Percentiles rank a stretch among this genome's conserved stretches.
Evolutionary conservation across 2,113 vertebrate species (phyloP).

Genomic region (Saimiri boliviensis): DNA sequence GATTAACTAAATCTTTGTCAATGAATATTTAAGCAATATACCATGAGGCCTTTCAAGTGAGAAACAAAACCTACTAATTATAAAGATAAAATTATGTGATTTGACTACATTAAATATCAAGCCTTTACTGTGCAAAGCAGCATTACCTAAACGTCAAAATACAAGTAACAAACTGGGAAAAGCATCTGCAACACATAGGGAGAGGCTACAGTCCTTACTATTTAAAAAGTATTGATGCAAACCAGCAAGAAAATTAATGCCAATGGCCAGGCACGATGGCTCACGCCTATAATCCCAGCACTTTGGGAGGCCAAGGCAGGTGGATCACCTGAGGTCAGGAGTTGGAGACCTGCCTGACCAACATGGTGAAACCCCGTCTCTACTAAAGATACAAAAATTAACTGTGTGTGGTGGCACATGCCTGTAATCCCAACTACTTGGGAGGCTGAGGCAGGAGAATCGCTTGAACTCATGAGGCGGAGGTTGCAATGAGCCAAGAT

Average conservation of each 20-base stretch:
- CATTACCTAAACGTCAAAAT: conserved; percentile 28
- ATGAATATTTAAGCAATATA: not conserved
- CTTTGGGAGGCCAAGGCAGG: no score
- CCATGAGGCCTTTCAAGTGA: not conserved
- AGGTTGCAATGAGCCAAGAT: no score
- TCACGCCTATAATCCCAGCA: no score
- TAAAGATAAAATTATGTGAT: not conserved
- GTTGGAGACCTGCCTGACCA: no score
- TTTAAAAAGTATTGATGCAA: not conserved
- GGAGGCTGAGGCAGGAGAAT: no score
- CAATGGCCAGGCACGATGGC: not conserved
- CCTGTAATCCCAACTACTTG: no score
- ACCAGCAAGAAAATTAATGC: not conserved
- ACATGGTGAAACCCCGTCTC: no score
- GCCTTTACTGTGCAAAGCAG: not conserved
- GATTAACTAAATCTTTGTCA: not conserved
- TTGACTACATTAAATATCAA: not conserved
- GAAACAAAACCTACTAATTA: not conserved
- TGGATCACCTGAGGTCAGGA: no score
- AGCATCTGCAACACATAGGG: not conserved
- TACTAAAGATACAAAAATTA: no score
- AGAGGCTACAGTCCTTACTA: not conserved
- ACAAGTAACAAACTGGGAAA: not conserved
- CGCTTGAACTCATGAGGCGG: no score
- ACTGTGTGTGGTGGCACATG: no score